These are phyloP conservation scores for Eulemur mongoz DNA, from an alignment of 2,797 vertebrate genomes.

Conservation along the genomic window DNA sequence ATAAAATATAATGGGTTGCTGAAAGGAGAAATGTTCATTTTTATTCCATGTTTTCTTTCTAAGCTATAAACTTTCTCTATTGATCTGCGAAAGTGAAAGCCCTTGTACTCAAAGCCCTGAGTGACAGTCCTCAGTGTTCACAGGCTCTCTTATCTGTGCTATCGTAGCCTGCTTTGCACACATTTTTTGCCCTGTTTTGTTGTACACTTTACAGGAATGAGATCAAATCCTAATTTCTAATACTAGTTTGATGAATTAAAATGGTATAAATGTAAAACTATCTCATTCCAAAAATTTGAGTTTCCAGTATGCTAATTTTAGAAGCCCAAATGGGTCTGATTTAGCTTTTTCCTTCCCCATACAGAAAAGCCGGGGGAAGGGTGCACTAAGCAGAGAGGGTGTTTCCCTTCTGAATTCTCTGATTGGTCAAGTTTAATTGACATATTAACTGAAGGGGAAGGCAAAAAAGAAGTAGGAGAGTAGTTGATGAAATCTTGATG, in stretches of 20 bases:
- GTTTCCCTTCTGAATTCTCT: neutral
- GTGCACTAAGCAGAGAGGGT: neutral
- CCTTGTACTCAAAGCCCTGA: neutral
- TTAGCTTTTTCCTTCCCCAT: neutral
- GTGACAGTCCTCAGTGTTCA: neutral
- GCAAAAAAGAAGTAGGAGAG: neutral
- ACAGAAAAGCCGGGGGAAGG: neutral
- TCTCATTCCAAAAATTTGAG: neutral
- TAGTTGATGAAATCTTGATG: neutral
- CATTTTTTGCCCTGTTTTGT: neutral
- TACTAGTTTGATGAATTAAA: neutral
- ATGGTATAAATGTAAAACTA: neutral
- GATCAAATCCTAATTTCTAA: neutral
- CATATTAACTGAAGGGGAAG: neutral
- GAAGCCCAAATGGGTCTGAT: neutral
- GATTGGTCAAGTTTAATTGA: neutral
- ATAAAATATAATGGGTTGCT: neutral
- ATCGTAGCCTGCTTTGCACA: neutral
- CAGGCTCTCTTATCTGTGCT: neutral
- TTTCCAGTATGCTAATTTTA: neutral
- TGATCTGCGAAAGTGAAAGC: neutral
- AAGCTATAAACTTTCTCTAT: neutral
- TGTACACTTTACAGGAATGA: neutral
- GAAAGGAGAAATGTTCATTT: neutral
- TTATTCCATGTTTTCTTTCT: neutral